Base-by-base conservation (phyloP, 2,888 invertebrate species). In the Agrochola litura region DNA sequence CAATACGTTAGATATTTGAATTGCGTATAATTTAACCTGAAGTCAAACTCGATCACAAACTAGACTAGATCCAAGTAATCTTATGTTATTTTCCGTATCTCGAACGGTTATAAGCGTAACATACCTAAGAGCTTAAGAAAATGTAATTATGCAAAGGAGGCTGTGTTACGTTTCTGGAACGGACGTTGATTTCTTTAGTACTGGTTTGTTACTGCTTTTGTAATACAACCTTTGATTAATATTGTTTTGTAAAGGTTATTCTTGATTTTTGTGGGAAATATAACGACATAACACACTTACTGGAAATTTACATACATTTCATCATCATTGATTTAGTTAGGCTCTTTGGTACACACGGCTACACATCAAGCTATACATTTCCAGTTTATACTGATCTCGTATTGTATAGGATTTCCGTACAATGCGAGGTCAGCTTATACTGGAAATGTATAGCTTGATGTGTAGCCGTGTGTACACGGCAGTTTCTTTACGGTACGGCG, bases 101-200 rank as follows among this genome's bases (percentile, higher is more conserved):
- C n/a, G 12, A 67, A 73, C 73, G 73, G 72, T 74, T 84, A 71
- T 64, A 67, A n/a, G n/a, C n/a, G n/a, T n/a, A n/a, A n/a, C n/a
- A n/a, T n/a, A n/a, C n/a, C n/a, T n/a, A n/a, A 65, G 71, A 49
- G 73, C 68, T 77, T 77, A 81, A 69, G 84, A 83, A 84, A 84
- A 81, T 84, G 61, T 77, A 73, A 83, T 83, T 81, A 81, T 84
- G 83, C 65, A 65, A 81, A 83, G 25, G 41, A 76, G 84, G 49
- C 60, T 14, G 25, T 30, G 30, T 30, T 37, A 37, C 37, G 37
- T 37, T 37, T 37, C 70, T 81, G 37, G 68, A 74, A 49, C 75
- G 64, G 64, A 84, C 75, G 77, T 73, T 0, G 81, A 83, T 84
- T 81, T 84, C 81, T 73, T 76, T 68, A 65, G 4, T 52, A 81